These are phyloP conservation scores for Drosophila kanekoi DNA, from an alignment of 2,888 invertebrate genomes.

Conservation along the genomic window DNA sequence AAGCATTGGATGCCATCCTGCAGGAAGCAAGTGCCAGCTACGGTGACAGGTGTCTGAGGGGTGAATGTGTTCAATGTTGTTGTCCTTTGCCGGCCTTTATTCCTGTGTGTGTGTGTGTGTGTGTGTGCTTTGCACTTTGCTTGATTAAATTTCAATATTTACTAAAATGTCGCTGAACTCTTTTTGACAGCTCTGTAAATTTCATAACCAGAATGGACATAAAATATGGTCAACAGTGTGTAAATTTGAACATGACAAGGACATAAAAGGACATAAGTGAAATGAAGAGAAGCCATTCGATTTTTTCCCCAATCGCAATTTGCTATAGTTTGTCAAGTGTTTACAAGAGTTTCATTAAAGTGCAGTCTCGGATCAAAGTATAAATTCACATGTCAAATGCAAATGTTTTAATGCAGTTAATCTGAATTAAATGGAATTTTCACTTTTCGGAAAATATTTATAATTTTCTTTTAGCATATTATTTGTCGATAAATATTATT, in stretches of 20 bases:
- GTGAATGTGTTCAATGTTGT: conserved; percentile 52
- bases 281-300: conserved; percentile 26
- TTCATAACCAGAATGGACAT: conserved; percentile 79
- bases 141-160: conserved; percentile 82
- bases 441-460: too few relatives aligned
- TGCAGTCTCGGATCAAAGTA: conserved; percentile 6
- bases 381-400: conserved; percentile 19
- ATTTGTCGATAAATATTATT: too few relatives aligned
- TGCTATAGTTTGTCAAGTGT: conserved; percentile 53
- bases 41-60: conserved; percentile 75
- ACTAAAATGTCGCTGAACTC: conserved; percentile 82
- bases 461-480: too few relatives aligned
- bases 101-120: conserved; percentile 27
- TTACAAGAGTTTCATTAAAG: conserved; percentile 13
- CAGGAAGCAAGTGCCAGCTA: conserved; percentile 57
- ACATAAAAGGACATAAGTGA: conserved; percentile 53
- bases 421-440: conserved; percentile 7
- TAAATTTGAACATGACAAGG: conserved; percentile 71
- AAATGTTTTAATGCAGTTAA: conserved; percentile 16
- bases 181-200: conserved; percentile 81
- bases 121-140: conserved; percentile 75
- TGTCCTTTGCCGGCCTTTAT: conserved; percentile 57
- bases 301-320: conserved; percentile 27
- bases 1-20: conserved; percentile 59
- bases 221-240: conserved; percentile 79